Conservation (phyloP, 2,888 invertebrate genomes). For the Agrotis exclamationis region DNA sequence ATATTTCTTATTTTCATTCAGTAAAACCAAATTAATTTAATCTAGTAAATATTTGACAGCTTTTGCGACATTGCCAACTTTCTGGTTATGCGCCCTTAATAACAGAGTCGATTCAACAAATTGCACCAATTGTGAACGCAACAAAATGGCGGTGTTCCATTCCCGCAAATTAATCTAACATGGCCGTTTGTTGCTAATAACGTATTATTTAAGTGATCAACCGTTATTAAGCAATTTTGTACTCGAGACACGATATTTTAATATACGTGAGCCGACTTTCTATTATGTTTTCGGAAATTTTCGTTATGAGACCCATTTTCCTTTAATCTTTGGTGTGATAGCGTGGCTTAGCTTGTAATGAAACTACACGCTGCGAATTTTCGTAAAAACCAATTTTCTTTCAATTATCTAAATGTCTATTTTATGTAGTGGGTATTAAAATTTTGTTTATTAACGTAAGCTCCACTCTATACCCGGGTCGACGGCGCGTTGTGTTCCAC, state of each 20-base stretch:
- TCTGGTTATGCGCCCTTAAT: too few species aligned
- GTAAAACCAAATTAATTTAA: too few species aligned
- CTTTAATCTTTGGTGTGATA: slow-evolving; percentile 44
- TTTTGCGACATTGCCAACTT: too few species aligned
- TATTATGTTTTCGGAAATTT: slow-evolving; percentile 29
- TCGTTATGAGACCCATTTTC: slow-evolving; percentile 37
- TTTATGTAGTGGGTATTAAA: slow-evolving; percentile 8
- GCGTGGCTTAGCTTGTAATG: slow-evolving; percentile 27
- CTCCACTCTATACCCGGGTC: too few species aligned
- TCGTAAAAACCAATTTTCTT: slow-evolving; percentile 30
- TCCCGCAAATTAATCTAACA: slow-evolving; percentile 61
- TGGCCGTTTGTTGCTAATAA: slow-evolving; percentile 49
- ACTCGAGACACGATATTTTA: slow-evolving; percentile 47
- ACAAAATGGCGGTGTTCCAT: slow-evolving; percentile 58
- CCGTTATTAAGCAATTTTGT: slow-evolving; percentile 58
- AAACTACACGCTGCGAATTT: slow-evolving; percentile 33
- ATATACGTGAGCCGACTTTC: slow-evolving; percentile 32
- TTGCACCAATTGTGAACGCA: slow-evolving; percentile 57
- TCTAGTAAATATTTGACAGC: too few species aligned
- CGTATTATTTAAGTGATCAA: slow-evolving; percentile 47
- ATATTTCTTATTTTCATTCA: too few species aligned
- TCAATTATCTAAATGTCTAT: neutral
- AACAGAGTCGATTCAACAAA: slow-evolving; percentile 45
- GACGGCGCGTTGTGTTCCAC: too few species aligned
- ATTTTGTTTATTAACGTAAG: neutral